Evolutionary conservation across 1,140 invertebrate genomes (phyloP).

Genomic region (Samia ricini): DNA sequence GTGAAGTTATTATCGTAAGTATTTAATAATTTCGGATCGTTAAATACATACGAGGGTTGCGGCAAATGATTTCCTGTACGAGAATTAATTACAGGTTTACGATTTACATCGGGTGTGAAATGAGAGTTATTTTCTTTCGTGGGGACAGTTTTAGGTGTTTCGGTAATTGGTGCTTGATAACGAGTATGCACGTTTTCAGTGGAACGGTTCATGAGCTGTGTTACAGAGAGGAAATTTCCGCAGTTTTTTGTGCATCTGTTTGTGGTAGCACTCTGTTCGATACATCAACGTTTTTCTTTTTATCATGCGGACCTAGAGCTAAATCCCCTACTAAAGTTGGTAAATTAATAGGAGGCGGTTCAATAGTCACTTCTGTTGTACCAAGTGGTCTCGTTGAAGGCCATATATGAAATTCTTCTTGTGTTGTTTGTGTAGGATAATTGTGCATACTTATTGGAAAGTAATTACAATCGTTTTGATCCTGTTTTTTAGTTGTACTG

Average conservation of each 20-base stretch:
- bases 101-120: slow-evolving; percentile 39
- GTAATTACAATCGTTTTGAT: slow-evolving; percentile 55
- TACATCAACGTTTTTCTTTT: slow-evolving; percentile 55
- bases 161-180: slow-evolving; percentile 43
- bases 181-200: slow-evolving; percentile 55
- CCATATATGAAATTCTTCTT: slow-evolving; percentile 67
- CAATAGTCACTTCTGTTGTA: slow-evolving; percentile 70
- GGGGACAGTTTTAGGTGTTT: slow-evolving; percentile 39
- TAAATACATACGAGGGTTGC: slow-evolving; percentile 60
- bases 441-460: slow-evolving; percentile 68
- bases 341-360: slow-evolving; percentile 67
- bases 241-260: slow-evolving; percentile 60
- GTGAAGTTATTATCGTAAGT: slow-evolving; percentile 45
- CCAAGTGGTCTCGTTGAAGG: slow-evolving; percentile 59
- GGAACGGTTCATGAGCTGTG: slow-evolving; percentile 70
- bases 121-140: slow-evolving; percentile 49
- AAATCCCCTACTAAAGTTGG: slow-evolving; percentile 69
- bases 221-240: slow-evolving; percentile 66
- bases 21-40: slow-evolving; percentile 50
- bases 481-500: slow-evolving; percentile 48
- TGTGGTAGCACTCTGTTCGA: slow-evolving; percentile 42
- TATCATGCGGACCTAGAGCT: slow-evolving; percentile 68
- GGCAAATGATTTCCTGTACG: slow-evolving; percentile 46
- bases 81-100: slow-evolving; percentile 46
- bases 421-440: slow-evolving; percentile 50